Evolutionary conservation across 2,888 invertebrate genomes (phyloP).

Genomic region (Pseudeuparius sepicola): DNA sequence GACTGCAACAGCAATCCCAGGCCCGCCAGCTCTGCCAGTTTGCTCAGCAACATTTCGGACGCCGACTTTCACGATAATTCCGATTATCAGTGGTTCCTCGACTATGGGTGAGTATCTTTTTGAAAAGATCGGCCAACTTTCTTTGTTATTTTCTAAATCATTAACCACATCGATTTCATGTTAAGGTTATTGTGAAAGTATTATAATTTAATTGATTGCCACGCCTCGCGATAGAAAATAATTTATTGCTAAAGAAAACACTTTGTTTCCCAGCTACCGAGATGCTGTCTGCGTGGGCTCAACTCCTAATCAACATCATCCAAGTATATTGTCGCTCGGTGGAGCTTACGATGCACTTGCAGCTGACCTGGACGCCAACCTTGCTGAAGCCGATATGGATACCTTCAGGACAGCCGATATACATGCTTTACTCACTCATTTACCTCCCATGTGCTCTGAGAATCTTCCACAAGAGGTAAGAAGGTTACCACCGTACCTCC

Average conservation of each 20-base stretch:
- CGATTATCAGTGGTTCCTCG: slow-evolving; percentile 86
- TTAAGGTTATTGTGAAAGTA: too few species aligned
- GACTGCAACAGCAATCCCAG: slow-evolving; percentile 48
- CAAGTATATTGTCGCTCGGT: slow-evolving; percentile 72
- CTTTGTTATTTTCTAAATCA: too few species aligned
- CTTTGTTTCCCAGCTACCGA: slow-evolving; percentile 61
- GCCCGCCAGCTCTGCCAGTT: slow-evolving; percentile 36
- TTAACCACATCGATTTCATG: too few species aligned
- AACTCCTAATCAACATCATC: too few species aligned
- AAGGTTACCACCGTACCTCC: too few species aligned
- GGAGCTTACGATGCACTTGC: slow-evolving; percentile 79
- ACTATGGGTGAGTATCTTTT: slow-evolving; percentile 61
- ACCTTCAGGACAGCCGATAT: slow-evolving; percentile 88
- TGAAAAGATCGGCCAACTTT: too few species aligned
- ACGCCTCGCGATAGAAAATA: too few species aligned
- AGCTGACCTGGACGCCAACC: slow-evolving; percentile 82
- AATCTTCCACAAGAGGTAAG: slow-evolving; percentile 40
- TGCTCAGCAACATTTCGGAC: slow-evolving; percentile 44
- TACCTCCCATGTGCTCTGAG: slow-evolving; percentile 56
- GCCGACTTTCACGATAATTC: slow-evolving; percentile 69
- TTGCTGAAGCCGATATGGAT: slow-evolving; percentile 93
- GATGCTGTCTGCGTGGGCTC: too few species aligned
- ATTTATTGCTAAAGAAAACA: too few species aligned
- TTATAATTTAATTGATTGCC: too few species aligned
- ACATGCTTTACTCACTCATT: slow-evolving; percentile 70